These are phyloP conservation scores for Saccostrea glomerata DNA, from an alignment of 1,140 invertebrate genomes.

Conservation along the genomic window DNA sequence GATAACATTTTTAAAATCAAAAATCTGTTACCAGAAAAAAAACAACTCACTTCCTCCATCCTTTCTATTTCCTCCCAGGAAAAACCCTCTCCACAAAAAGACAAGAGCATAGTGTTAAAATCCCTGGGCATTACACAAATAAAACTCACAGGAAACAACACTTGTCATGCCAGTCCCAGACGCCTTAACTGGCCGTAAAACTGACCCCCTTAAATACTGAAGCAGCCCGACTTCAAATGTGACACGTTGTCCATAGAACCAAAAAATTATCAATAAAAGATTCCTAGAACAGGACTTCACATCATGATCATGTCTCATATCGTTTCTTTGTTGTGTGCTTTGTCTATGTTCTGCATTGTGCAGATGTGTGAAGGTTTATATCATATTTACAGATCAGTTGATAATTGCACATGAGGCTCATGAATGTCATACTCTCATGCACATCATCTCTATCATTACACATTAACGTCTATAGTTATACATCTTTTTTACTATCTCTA, in stretches of 20 bases:
- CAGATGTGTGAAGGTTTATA: background rate
- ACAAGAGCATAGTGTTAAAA: background rate
- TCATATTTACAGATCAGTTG: background rate
- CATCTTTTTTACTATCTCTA: background rate
- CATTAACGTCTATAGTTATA: background rate
- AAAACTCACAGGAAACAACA: slow-evolving; percentile 21
- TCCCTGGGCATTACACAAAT: background rate
- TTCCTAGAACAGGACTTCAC: background rate
- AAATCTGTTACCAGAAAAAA: background rate
- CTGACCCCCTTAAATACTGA: slow-evolving; percentile 5
- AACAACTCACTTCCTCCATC: background rate
- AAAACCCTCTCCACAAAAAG: background rate
- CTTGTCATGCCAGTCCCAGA: background rate
- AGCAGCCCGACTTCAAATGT: background rate
- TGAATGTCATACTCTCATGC: background rate
- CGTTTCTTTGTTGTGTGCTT: background rate
- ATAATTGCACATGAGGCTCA: background rate
- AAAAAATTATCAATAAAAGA: background rate
- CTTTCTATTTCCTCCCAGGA: background rate
- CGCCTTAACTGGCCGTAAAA: background rate
- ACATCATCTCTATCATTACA: background rate
- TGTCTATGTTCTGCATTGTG: background rate
- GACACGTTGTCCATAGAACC: background rate
- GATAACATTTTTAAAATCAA: background rate
- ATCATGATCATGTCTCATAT: background rate